Percentiles rank a stretch among this genome's conserved stretches.
These are phyloP conservation scores for Coturnix japonica DNA, from an alignment of 2,113 vertebrate genomes.

Conservation along the genomic window DNA sequence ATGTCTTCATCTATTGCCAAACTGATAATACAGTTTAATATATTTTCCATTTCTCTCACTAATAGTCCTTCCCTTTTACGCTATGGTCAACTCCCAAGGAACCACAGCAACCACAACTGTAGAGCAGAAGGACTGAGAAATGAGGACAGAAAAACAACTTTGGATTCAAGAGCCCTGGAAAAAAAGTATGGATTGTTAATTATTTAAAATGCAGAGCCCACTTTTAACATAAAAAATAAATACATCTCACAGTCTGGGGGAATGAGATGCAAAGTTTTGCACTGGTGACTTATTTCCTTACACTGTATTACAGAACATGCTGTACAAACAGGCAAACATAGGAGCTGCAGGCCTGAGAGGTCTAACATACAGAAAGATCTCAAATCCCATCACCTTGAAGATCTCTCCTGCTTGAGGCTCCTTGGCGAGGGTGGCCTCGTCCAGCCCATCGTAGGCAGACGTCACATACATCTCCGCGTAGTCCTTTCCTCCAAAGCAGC, in stretches of 20 bases:
- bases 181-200: not conserved
- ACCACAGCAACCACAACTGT: not conserved
- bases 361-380: not conserved
- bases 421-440: slow-evolving; percentile 57
- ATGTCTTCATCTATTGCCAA: not conserved
- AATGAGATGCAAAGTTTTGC: not conserved
- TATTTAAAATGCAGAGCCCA: not conserved
- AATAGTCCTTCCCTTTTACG: not conserved
- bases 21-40: not conserved
- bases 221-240: not conserved
- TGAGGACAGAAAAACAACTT: not conserved
- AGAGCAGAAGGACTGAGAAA: not conserved
- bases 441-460: slow-evolving; percentile 81
- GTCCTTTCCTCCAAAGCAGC: slow-evolving; percentile 88
- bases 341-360: not conserved
- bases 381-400: slow-evolving; percentile 81
- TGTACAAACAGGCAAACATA: not conserved
- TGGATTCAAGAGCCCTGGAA: not conserved
- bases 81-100: not conserved
- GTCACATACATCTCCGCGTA: slow-evolving; percentile 89
- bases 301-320: not conserved
- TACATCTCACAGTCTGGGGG: accelerated
- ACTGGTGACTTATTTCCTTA: not conserved
- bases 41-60: not conserved
- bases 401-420: slow-evolving; percentile 83